Conservation (phyloP, 37 sponge, comb jelly and placozoan species). For the Beroe forskalii region DNA sequence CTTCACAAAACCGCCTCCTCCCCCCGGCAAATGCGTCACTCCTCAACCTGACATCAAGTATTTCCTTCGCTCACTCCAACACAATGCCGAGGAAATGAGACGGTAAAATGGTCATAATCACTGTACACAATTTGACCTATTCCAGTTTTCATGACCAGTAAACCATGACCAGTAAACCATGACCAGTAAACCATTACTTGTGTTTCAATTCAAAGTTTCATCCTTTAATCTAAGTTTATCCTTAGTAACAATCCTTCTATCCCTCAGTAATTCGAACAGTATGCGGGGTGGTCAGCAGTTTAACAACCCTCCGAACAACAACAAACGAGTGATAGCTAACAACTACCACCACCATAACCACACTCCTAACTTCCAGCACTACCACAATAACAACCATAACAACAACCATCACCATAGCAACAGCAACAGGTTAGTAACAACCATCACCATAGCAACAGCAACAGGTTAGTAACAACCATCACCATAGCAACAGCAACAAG, state of each 20-base stretch:
- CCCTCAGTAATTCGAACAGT: neutral
- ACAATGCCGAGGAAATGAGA: neutral
- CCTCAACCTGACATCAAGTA: neutral
- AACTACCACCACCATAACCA: constrained; percentile 5
- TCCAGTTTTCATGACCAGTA: too few relatives aligned
- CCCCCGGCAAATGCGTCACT: neutral
- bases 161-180: too few relatives aligned
- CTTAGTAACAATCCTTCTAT: too few relatives aligned
- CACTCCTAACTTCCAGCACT: constrained; percentile 25
- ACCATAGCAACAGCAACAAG: constrained; percentile 24
- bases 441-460: constrained; percentile 1
- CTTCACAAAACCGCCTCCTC: neutral
- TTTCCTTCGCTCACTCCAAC: neutral
- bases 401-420: constrained; percentile 30
- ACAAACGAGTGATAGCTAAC: neutral
- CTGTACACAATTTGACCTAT: neutral
- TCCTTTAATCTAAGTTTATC: too few relatives aligned
- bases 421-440: constrained; percentile 8
- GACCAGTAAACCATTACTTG: too few relatives aligned
- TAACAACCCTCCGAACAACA: neutral
- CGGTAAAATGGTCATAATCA: neutral
- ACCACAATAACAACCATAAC: neutral
- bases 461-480: constrained; percentile 4
- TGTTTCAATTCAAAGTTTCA: too few relatives aligned
- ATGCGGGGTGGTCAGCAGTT: neutral